Percentiles rank a stretch among this genome's conserved stretches.
These are phyloP conservation scores for Lottia scabra DNA, from an alignment of 2,888 invertebrate genomes.

Conservation along the genomic window DNA sequence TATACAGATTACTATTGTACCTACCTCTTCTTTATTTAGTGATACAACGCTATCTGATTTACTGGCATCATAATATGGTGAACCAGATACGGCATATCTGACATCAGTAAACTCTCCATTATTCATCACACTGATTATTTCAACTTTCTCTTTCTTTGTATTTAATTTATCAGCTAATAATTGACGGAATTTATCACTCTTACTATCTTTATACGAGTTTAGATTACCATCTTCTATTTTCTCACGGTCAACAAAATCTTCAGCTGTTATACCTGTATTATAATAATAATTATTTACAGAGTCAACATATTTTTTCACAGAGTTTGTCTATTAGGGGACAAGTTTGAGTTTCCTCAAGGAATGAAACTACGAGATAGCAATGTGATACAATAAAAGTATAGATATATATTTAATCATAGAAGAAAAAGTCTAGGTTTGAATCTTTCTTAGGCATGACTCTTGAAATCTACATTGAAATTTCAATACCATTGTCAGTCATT, in stretches of 20 bases:
- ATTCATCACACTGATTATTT: conserved; percentile 93
- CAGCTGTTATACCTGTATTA: conserved; percentile 85
- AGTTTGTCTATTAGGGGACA: no score
- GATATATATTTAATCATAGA: no score
- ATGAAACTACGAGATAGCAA: no score
- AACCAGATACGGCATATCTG: conserved; percentile 93
- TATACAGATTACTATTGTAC: no score
- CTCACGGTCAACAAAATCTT: conserved; percentile 82
- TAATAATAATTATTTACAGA: no score
- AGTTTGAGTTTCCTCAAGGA: no score
- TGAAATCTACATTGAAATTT: no score
- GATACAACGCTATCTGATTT: conserved; percentile 90
- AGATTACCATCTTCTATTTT: conserved; percentile 28
- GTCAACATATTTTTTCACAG: no score
- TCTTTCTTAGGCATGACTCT: no score
- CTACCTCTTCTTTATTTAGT: conserved; percentile 52
- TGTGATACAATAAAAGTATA: no score
- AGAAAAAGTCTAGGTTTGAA: no score
- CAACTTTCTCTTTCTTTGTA: conserved; percentile 83
- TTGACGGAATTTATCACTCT: conserved; percentile 88
- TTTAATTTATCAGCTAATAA: conserved; percentile 89
- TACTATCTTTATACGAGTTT: conserved; percentile 75
- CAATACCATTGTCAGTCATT: no score
- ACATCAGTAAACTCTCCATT: conserved; percentile 88
- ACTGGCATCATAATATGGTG: conserved; percentile 94